A percentile compares a stretch with the other conserved stretches of the same genome.
phyloP scores from a whole-genome alignment of 2,797 vertebrate species.

The Pitangus sulphuratus region DNA sequence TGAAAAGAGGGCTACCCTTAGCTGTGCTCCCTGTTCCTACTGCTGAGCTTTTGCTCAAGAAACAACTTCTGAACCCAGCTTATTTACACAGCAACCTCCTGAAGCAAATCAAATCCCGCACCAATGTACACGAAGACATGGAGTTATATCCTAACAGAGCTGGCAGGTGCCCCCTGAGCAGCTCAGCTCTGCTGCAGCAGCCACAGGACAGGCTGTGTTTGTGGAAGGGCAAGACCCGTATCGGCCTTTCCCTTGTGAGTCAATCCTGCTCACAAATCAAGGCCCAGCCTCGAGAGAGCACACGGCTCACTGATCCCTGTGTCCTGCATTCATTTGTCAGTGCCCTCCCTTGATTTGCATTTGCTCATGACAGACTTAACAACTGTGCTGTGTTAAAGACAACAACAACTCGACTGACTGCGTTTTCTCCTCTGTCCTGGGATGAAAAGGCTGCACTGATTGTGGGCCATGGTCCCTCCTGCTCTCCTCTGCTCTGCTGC shows the following conservation, averaged over 20 bases:
- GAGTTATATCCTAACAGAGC: neutral
- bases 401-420: neutral
- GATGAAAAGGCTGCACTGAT: neutral
- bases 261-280: neutral
- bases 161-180: neutral
- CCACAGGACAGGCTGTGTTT: neutral
- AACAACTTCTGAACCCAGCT: neutral
- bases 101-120: neutral
- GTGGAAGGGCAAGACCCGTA: neutral
- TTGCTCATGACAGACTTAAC: neutral
- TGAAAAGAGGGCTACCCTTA: neutral
- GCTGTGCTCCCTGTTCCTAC: neutral
- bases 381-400: neutral
- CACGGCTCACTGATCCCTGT: neutral
- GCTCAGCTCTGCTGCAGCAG: fast-evolving
- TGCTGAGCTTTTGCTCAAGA: neutral
- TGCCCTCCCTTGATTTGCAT: neutral
- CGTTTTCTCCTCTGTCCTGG: neutral
- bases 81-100: neutral
- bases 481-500: neutral
- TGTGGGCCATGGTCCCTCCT: neutral
- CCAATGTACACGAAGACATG: fast-evolving
- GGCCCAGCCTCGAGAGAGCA: neutral
- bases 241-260: neutral
- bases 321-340: neutral